A percentile compares a stretch with the other conserved stretches of the same genome.
Evolutionary conservation across 2,888 invertebrate species (phyloP).

Genomic region (Zele albiditarsus): DNA sequence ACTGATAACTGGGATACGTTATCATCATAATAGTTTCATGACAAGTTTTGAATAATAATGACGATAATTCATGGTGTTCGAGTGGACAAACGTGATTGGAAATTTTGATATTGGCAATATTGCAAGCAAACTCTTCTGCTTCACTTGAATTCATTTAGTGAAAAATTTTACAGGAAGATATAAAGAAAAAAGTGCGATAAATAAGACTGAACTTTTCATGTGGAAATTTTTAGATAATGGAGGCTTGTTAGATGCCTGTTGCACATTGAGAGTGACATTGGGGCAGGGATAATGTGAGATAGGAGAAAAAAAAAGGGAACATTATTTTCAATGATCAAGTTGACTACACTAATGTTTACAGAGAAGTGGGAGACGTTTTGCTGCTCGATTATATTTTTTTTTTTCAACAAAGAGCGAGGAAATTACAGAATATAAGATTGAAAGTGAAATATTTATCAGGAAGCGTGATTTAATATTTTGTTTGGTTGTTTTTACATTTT

Average conservation of each 20-base stretch:
- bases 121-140: background rate
- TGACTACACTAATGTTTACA: too few relatives aligned
- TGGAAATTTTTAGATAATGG: slow-evolving; percentile 17
- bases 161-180: background rate
- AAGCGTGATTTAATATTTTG: too few relatives aligned
- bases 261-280: background rate
- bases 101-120: background rate
- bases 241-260: slow-evolving; percentile 21
- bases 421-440: too few relatives aligned
- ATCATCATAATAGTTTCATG: slow-evolving; percentile 5
- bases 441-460: too few relatives aligned
- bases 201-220: background rate
- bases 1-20: background rate
- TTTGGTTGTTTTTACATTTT: too few relatives aligned
- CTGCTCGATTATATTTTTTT: too few relatives aligned
- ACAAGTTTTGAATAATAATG: slow-evolving; percentile 7
- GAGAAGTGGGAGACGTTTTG: too few relatives aligned
- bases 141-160: background rate
- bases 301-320: background rate
- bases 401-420: too few relatives aligned
- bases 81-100: background rate
- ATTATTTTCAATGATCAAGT: background rate
- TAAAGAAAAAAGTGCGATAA: background rate
- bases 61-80: background rate
- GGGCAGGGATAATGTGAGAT: background rate